A percentile compares a stretch with the other conserved stretches of the same genome.
phyloP scores from a whole-genome alignment of 2,113 vertebrate genomes.

The Anguilla japonica region DNA sequence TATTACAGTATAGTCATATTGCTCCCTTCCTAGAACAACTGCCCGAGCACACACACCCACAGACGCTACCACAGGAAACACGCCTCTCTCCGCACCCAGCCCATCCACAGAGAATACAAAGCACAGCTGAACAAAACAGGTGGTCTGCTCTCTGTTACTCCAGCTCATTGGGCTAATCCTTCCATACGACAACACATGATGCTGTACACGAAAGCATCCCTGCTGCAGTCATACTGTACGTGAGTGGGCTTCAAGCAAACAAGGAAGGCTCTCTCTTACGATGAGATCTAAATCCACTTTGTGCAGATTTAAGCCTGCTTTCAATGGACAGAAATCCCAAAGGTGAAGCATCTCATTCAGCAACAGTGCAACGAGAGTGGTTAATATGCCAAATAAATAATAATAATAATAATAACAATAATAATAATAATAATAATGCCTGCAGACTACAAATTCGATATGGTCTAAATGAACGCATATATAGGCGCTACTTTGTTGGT shows the following conservation, averaged over 20 bases:
- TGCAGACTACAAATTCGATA: neutral
- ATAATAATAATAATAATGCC: neutral
- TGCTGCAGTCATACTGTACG: neutral
- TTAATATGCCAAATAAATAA: neutral
- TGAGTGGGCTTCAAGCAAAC: neutral
- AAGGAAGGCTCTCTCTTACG: neutral
- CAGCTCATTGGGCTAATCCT: neutral
- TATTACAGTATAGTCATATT: neutral
- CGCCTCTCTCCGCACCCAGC: neutral
- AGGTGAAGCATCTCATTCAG: neutral
- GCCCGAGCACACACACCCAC: neutral
- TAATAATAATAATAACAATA: neutral
- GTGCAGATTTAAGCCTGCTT: neutral
- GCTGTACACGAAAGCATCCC: neutral
- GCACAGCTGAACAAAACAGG: slow-evolving; percentile 1
- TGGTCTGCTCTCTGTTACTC: neutral
- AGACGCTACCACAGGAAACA: neutral
- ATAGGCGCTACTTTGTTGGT: neutral
- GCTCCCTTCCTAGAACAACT: too few relatives aligned
- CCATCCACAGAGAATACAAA: neutral
- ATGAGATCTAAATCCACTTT: neutral
- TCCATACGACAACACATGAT: slow-evolving; percentile 5
- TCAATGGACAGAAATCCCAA: neutral
- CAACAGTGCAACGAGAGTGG: neutral
- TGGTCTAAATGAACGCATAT: neutral